Percentiles rank a stretch among this genome's conserved stretches.
Conservation (phyloP, 2,113 vertebrate genomes). For the Aspidoscelis tigris region DNA sequence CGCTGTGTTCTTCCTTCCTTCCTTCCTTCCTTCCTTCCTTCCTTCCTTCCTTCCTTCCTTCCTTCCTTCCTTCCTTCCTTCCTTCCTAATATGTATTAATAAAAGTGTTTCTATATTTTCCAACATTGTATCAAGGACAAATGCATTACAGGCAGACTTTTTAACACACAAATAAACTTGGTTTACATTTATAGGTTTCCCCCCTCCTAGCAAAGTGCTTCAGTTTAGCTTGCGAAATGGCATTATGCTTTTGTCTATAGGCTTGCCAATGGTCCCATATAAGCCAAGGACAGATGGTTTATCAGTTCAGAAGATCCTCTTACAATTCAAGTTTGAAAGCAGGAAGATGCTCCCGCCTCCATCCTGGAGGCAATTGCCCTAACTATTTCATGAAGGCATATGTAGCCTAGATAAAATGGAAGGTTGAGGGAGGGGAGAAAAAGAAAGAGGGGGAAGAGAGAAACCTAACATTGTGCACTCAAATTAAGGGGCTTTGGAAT, state of each 20-base stretch:
- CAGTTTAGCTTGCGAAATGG: slow-evolving; percentile 61
- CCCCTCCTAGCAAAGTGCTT: slow-evolving; percentile 44
- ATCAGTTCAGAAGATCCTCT: slow-evolving; percentile 45
- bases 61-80: neutral
- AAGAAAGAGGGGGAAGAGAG: neutral
- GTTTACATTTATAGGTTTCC: neutral
- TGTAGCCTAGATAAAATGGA: slow-evolving; percentile 16
- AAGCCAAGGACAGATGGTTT: slow-evolving; percentile 60
- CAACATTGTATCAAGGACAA: slow-evolving; percentile 6
- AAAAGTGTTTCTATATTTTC: slow-evolving; percentile 15
- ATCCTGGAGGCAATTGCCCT: slow-evolving; percentile 23
- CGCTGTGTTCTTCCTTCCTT: too few species aligned
- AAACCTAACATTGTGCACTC: slow-evolving; percentile 40
- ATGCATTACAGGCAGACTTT: slow-evolving; percentile 19
- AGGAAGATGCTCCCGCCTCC: neutral
- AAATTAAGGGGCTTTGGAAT: slow-evolving; percentile 53
- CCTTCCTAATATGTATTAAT: neutral
- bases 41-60: neutral
- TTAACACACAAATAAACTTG: neutral
- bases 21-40: neutral
- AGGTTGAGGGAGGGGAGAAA: neutral
- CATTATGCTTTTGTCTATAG: slow-evolving; percentile 42
- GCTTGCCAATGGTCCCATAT: slow-evolving; percentile 53
- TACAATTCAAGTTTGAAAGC: slow-evolving; percentile 1
- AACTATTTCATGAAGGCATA: slow-evolving; percentile 30